Conservation (phyloP, 2,888 invertebrate species). For the Sarcophaga carnaria region DNA sequence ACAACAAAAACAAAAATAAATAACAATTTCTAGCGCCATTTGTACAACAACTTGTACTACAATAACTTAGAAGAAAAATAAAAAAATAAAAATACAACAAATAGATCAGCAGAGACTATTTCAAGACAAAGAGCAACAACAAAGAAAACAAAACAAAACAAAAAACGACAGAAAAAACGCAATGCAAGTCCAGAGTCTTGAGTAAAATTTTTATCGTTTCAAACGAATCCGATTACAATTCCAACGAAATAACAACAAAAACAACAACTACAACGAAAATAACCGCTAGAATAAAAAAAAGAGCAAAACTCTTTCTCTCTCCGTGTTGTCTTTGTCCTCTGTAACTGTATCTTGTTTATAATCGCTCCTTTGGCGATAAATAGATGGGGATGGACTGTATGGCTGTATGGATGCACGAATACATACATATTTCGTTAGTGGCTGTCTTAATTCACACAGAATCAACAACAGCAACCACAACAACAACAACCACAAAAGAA, state of each 20-base stretch:
- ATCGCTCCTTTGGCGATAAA: conserved; percentile 14
- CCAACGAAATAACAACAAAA: conserved; percentile 51
- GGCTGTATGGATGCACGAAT: too few relatives aligned
- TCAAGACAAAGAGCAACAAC: conserved; percentile 23
- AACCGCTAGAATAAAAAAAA: conserved; percentile 28
- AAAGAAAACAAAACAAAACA: not conserved
- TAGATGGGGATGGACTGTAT: not conserved
- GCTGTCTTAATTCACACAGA: conserved; percentile 33
- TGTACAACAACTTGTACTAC: conserved; percentile 48
- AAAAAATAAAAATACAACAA: conserved; percentile 5
- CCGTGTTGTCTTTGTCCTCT: conserved; percentile 4
- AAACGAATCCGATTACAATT: conserved; percentile 72
- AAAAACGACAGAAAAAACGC: not conserved
- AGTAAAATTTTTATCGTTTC: conserved; percentile 54
- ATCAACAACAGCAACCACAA: not conserved
- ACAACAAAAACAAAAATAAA: conserved; percentile 8
- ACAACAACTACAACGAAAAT: conserved; percentile 20
- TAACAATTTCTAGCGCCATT: conserved; percentile 54
- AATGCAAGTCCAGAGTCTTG: conserved; percentile 18
- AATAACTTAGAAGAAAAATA: conserved; percentile 12
- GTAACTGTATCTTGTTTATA: not conserved
- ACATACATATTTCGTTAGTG: not conserved
- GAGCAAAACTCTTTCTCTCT: conserved; percentile 36
- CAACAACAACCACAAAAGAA: too few relatives aligned
- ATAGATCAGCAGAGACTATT: conserved; percentile 21